Conservation (phyloP, 2,113 vertebrate species). For the Percopsis transmontana region DNA sequence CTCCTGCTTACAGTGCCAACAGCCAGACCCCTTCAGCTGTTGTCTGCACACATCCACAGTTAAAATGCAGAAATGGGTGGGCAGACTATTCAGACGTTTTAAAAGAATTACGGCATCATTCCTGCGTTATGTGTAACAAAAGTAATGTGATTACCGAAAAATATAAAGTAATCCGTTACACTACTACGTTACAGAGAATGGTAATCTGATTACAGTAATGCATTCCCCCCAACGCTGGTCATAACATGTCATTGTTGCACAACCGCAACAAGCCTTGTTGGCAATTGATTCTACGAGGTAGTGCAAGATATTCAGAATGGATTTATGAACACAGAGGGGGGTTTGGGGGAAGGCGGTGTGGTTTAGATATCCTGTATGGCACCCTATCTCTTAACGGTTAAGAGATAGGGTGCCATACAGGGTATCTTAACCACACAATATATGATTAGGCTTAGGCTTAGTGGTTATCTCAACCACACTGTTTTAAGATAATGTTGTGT, state of each 20-base stretch:
- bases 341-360: background rate
- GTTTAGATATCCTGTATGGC: no score
- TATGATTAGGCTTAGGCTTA: background rate
- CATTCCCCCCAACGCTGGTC: background rate
- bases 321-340: background rate
- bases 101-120: no score
- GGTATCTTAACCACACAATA: background rate
- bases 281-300: background rate
- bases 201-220: no score
- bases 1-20: no score
- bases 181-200: no score
- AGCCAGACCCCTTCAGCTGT: no score
- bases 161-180: background rate
- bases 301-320: slow-evolving; percentile 2
- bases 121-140: no score
- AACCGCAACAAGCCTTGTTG: background rate
- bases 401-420: background rate
- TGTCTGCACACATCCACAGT: no score
- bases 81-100: no score
- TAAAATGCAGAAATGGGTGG: no score
- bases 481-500: background rate
- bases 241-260: background rate
- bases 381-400: no score
- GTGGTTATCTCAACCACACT: no score
- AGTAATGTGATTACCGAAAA: background rate